Evolutionary conservation across 1,140 invertebrate species (phyloP).

Genomic region (Megalopta genalis): DNA sequence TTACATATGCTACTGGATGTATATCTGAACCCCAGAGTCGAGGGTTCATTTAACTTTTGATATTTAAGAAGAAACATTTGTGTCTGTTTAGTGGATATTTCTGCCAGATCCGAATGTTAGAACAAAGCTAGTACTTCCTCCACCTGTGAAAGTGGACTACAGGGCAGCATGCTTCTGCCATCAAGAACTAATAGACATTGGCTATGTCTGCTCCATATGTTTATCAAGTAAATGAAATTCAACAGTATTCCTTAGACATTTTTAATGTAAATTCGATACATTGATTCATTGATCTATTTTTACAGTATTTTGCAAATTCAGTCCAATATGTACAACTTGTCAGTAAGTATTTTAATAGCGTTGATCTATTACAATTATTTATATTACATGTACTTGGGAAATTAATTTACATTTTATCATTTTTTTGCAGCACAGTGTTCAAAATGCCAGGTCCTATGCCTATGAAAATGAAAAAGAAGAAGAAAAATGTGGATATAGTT

Average conservation of each 20-base stretch:
- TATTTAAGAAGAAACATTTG: conserved; percentile 28
- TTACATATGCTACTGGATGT: not conserved
- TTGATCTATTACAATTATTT: conserved; percentile 4
- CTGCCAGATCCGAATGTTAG: conserved; percentile 90
- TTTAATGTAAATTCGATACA: conserved; percentile 2
- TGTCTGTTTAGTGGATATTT: conserved; percentile 91
- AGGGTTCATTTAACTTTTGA: not conserved
- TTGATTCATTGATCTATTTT: conserved; percentile 69
- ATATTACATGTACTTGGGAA: not conserved
- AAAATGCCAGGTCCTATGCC: conserved; percentile 87
- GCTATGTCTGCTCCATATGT: conserved; percentile 98
- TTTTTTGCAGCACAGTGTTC: conserved; percentile 89
- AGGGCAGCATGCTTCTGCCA: conserved; percentile 99
- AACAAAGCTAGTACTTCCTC: conserved; percentile 92
- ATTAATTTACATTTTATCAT: conserved; percentile 28
- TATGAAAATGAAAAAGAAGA: conserved; percentile 88
- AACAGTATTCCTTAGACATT: not conserved
- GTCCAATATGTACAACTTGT: conserved; percentile 98
- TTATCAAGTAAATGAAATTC: conserved; percentile 88
- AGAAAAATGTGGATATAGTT: conserved; percentile 76
- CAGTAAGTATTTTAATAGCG: conserved; percentile 87
- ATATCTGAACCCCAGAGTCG: too few relatives aligned
- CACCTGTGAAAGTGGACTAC: conserved; percentile 95
- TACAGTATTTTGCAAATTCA: conserved; percentile 98
- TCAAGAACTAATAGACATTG: conserved; percentile 96